Base-by-base conservation (phyloP, 2,797 vertebrate genomes). In the Dromococcyx pavoninus region DNA sequence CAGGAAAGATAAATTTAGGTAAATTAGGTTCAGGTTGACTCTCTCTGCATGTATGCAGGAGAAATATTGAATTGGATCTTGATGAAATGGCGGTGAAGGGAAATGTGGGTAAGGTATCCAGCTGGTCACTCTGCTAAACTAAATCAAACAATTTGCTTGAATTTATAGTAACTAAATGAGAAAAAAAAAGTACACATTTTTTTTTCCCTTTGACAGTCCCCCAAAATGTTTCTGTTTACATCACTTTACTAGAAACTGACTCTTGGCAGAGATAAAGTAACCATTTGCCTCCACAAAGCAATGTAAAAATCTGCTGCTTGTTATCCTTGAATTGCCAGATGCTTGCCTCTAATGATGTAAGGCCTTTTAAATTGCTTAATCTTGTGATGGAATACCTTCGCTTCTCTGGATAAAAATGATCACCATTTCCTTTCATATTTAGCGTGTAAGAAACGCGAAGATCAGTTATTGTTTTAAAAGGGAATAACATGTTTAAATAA, bases 291-390 rank as follows among this genome's bases (percentile, higher is more conserved):
- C 72, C 85, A 96, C 74, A 97, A 96, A 96, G 88, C 62, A 73
- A 96, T 92, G 91, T 83, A 96, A 87, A 97, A 98, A 97, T 97
- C 97, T 97, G 97, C 96, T 97, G 96, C 96, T 97, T 98, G 94
- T 97, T 97, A 97, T 96, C 93, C 94, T 61, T 48, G 65, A 81
- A 41, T 89, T 90, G 96, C 96, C 96, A 97, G 95, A 97, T 97
- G 97, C 93, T 82, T 95, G 91, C 91, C 78, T 95, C 91, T 97
- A 97, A 97, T 96, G 97, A 97, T 94, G 90, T 95, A 92, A 97
- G 82, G 53, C 70, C 64, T 90, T 96, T 96, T 89, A 91, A 95
- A 96, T 94, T 95, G 88, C 89, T 97, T 95, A 96, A 86, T 96
- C 95, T 94, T 94, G 85, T 94, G 94, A 96, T 96, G 91, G 87